phyloP scores from a whole-genome alignment of 2,797 vertebrate species.

The Erethizon dorsatum region DNA sequence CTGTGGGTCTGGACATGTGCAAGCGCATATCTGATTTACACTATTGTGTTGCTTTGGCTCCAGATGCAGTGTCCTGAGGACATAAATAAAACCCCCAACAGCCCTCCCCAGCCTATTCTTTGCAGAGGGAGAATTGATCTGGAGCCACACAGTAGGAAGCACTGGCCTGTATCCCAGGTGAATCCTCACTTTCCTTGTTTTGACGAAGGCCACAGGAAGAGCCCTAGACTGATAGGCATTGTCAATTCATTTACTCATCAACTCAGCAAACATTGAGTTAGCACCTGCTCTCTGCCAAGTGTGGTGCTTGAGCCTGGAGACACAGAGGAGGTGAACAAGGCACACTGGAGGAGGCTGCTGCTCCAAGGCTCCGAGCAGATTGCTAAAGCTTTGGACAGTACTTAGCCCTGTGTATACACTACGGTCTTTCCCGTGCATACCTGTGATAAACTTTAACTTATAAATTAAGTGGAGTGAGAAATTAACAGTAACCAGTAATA shows the following conservation, averaged over 20 bases:
- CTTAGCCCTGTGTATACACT: background rate
- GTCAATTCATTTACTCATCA: background rate
- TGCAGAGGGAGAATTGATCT: background rate
- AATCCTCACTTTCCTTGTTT: background rate
- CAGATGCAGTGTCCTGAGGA: background rate
- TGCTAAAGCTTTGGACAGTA: background rate
- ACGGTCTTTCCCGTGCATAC: background rate
- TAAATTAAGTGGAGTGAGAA: background rate
- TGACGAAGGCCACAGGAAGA: background rate
- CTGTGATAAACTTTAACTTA: background rate
- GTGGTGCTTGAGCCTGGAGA: background rate
- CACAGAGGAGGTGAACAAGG: background rate
- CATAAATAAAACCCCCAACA: background rate
- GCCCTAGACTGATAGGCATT: background rate
- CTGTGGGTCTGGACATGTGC: background rate
- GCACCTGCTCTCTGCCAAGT: background rate
- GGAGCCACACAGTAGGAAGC: rapidly evolving
- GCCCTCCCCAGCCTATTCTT: background rate
- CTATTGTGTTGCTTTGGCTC: background rate
- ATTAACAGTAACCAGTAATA: background rate
- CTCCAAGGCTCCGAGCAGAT: background rate
- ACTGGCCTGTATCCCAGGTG: background rate
- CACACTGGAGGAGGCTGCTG: background rate
- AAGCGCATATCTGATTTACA: background rate
- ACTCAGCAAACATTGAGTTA: background rate